Conservation (phyloP, 2,888 invertebrate genomes). For the Zaprionus lineosus region DNA sequence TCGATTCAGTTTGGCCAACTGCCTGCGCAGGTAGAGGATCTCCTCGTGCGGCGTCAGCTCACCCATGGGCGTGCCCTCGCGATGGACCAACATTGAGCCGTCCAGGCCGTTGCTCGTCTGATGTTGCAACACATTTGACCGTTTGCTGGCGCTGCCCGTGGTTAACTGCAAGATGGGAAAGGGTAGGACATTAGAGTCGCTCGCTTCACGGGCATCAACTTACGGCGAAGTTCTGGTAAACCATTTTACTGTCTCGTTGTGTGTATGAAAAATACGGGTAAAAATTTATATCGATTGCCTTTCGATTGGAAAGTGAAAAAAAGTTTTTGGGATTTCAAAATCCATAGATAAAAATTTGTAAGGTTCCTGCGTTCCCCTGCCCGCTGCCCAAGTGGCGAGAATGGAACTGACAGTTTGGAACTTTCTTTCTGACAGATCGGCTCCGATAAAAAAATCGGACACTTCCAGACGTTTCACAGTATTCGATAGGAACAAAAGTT, state of each 20-base stretch:
- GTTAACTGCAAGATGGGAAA: constrained; percentile 48
- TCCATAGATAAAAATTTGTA: too few species aligned
- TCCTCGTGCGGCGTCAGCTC: constrained; percentile 91
- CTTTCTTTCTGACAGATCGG: too few species aligned
- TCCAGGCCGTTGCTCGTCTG: constrained; percentile 72
- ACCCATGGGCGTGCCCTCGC: constrained; percentile 88
- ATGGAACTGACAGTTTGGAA: too few species aligned
- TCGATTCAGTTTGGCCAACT: constrained; percentile 93
- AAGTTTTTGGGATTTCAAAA: too few species aligned
- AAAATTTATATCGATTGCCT: too few species aligned
- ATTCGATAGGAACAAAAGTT: neutral
- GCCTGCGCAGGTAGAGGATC: constrained; percentile 91
- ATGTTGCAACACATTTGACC: constrained; percentile 62
- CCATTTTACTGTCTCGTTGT: too few species aligned
- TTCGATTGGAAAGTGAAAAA: too few species aligned
- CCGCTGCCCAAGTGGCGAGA: too few species aligned
- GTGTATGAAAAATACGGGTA: too few species aligned
- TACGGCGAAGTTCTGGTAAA: constrained; percentile 40
- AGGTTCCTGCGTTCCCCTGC: too few species aligned
- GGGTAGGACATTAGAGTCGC: neutral
- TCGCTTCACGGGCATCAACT: constrained; percentile 1
- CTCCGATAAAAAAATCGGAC: too few species aligned
- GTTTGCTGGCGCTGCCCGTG: constrained; percentile 79
- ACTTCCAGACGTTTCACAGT: too few species aligned
- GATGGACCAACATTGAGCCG: constrained; percentile 79